phyloP scores from a whole-genome alignment of 2,797 vertebrate genomes.

The Setipinna tenuifilis region DNA sequence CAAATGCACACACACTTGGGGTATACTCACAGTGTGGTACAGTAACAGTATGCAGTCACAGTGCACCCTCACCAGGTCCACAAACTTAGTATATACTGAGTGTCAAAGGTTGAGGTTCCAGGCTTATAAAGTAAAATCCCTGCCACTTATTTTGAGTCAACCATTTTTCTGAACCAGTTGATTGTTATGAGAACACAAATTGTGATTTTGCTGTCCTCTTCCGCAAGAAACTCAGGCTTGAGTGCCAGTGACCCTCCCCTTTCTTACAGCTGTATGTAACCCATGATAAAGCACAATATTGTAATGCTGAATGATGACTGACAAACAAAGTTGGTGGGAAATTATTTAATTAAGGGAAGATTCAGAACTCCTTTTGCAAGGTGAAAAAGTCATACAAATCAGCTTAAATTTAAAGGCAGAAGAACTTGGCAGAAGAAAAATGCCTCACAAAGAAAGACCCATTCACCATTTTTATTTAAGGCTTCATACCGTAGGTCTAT shows the following conservation, averaged over 20 bases:
- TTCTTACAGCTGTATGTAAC: not conserved
- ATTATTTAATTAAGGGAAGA: constrained; percentile 10
- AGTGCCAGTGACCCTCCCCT: not conserved
- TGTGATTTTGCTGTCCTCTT: too few species aligned
- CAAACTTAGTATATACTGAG: too few species aligned
- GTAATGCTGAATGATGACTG: not conserved
- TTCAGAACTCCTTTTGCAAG: not conserved
- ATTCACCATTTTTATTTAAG: not conserved
- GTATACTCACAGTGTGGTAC: constrained; percentile 50
- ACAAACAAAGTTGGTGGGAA: not conserved
- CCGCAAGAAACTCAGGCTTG: too few species aligned
- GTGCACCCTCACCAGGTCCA: too few species aligned
- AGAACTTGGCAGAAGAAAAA: too few species aligned
- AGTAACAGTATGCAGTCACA: not conserved
- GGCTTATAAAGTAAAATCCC: too few species aligned
- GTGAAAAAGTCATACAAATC: not conserved
- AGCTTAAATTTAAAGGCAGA: not conserved
- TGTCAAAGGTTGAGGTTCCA: too few species aligned
- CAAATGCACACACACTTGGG: constrained; percentile 39
- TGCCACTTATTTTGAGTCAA: too few species aligned
- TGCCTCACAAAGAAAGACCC: not conserved
- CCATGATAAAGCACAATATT: not conserved
- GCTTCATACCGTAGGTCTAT: not conserved
- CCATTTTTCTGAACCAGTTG: too few species aligned
- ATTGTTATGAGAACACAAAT: too few species aligned